Conservation (phyloP, 2,797 vertebrate species). For the Gymnoscopelus braueri region DNA sequence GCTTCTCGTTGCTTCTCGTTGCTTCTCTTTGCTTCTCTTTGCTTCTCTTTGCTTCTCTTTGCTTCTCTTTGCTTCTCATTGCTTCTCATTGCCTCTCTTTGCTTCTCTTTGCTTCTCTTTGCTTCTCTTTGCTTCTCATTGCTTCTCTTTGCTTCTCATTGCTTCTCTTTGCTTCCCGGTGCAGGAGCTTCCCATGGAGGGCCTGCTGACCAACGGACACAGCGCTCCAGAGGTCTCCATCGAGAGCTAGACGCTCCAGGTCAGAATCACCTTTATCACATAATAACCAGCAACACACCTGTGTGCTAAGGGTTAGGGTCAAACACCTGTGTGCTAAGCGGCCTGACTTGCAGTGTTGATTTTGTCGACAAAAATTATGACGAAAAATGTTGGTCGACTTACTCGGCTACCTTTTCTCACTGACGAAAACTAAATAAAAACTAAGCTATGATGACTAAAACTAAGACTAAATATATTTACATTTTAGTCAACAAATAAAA, state of each 20-base stretch:
- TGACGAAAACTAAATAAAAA: too few species aligned
- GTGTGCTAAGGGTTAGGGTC: too few species aligned
- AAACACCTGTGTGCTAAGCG: too few species aligned
- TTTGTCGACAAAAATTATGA: too few species aligned
- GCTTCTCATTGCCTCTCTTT: background rate
- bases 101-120: slow-evolving; percentile 2
- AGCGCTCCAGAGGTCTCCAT: slow-evolving; percentile 69
- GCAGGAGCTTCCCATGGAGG: slow-evolving; percentile 67
- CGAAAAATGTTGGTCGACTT: too few species aligned
- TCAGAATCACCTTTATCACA: slow-evolving; percentile 23
- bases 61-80: slow-evolving; percentile 2
- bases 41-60: slow-evolving; percentile 2
- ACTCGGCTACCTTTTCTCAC: too few species aligned
- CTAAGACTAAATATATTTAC: too few species aligned
- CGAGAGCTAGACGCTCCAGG: slow-evolving; percentile 64
- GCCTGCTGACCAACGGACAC: slow-evolving; percentile 64
- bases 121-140: too few species aligned
- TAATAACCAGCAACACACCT: too few species aligned
- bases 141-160: slow-evolving; percentile 1
- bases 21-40: slow-evolving; percentile 2
- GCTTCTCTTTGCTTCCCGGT: background rate
- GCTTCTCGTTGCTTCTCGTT: slow-evolving; percentile 5
- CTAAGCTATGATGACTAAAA: too few species aligned
- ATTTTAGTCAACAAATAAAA: too few species aligned
- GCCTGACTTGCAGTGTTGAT: too few species aligned